A percentile compares a stretch with the other conserved stretches of the same genome.
Conservation (phyloP, 2,797 vertebrate species). For the Acrossocheilus fasciatus region DNA sequence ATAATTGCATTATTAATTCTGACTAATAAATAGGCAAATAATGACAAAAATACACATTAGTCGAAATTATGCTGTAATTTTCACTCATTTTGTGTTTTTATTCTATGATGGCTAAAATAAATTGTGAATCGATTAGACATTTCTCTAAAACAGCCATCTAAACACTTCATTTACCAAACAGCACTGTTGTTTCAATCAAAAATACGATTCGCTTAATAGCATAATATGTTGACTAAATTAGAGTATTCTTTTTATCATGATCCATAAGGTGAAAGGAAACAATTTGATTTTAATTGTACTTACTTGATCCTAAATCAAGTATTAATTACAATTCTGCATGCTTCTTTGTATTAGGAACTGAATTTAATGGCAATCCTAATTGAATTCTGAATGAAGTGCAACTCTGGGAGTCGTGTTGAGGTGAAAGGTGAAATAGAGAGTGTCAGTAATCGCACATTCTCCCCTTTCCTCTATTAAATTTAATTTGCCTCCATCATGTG, state of each 20-base stretch:
- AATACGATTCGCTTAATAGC: background rate
- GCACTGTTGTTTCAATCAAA: background rate
- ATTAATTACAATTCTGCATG: background rate
- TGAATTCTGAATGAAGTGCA: background rate
- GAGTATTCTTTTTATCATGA: background rate
- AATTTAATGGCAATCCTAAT: background rate
- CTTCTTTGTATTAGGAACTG: background rate
- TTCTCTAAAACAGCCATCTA: background rate
- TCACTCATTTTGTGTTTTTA: too few species aligned
- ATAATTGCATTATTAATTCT: background rate
- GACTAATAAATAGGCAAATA: background rate
- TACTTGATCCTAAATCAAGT: background rate
- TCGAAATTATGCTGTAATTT: too few species aligned
- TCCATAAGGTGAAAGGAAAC: background rate
- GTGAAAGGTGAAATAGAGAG: background rate
- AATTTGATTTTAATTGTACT: background rate
- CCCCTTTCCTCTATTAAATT: slow-evolving; percentile 9
- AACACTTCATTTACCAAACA: background rate
- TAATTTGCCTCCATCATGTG: slow-evolving; percentile 13
- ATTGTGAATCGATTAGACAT: too few species aligned
- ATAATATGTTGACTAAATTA: background rate
- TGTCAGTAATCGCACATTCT: background rate
- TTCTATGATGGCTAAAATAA: too few species aligned
- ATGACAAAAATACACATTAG: too few species aligned
- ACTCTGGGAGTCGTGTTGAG: background rate